phyloP scores from a whole-genome alignment of 1,140 invertebrate genomes.

The Cherax quadricarinatus region DNA sequence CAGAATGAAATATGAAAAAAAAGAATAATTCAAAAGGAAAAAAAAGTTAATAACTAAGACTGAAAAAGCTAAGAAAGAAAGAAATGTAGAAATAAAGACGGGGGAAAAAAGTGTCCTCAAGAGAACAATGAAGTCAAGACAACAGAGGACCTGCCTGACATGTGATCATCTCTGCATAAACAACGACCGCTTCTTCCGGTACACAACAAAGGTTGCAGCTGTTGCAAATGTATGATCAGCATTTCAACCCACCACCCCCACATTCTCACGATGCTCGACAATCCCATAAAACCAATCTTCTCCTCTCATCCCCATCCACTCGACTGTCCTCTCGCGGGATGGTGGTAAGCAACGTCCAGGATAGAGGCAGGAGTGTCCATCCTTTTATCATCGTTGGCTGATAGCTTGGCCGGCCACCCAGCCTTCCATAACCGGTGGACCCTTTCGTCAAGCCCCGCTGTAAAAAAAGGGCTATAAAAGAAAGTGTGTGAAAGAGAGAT shows the following conservation, averaged over 20 bases:
- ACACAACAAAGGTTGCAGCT: too few relatives aligned
- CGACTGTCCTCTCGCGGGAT: not conserved
- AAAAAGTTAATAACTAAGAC: not conserved
- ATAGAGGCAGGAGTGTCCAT: not conserved
- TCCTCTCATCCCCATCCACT: not conserved
- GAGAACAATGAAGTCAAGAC: too few relatives aligned
- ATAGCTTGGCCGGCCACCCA: constrained; percentile 11
- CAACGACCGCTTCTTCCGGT: too few relatives aligned
- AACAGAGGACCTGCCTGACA: too few relatives aligned
- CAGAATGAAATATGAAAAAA: too few relatives aligned
- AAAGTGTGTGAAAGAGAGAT: not conserved
- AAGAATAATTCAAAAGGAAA: too few relatives aligned
- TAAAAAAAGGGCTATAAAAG: constrained; percentile 51
- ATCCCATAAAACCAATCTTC: not conserved
- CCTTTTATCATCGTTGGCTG: constrained; percentile 35
- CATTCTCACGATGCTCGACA: not conserved
- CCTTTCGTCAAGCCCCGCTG: constrained; percentile 35
- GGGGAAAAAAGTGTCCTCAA: too few relatives aligned
- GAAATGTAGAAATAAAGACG: not conserved
- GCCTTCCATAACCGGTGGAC: not conserved
- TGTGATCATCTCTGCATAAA: too few relatives aligned
- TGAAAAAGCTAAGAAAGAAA: not conserved
- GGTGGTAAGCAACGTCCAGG: not conserved
- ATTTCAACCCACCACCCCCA: not conserved
- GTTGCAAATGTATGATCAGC: too few relatives aligned